Evolutionary conservation across 2,888 invertebrate species (phyloP).

Genomic region (Hypena proboscidalis): DNA sequence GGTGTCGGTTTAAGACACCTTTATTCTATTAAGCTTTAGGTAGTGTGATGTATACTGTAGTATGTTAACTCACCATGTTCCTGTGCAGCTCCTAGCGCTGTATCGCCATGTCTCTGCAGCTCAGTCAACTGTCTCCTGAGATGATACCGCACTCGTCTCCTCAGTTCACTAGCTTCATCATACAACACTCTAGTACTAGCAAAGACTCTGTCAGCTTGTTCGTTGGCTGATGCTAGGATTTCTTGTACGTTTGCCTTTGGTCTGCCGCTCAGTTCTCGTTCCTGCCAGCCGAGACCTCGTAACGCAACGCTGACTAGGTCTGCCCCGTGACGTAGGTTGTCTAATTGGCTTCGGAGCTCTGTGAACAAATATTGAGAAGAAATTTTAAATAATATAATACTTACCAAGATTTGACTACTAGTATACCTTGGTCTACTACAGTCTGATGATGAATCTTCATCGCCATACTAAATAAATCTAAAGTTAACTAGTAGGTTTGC

Average conservation of each 20-base stretch:
- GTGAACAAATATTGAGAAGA: neutral
- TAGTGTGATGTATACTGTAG: no score
- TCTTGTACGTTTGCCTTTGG: slow-evolving; percentile 50
- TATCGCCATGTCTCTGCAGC: slow-evolving; percentile 87
- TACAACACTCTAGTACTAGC: slow-evolving; percentile 71
- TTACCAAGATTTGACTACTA: no score
- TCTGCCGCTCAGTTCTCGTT: slow-evolving; percentile 62
- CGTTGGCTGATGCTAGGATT: slow-evolving; percentile 48
- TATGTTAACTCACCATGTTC: slow-evolving; percentile 82
- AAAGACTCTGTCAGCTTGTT: slow-evolving; percentile 71
- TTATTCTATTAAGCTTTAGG: no score
- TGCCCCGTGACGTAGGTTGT: slow-evolving; percentile 62
- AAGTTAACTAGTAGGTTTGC: no score
- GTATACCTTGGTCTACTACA: no score
- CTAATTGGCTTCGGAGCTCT: slow-evolving; percentile 63
- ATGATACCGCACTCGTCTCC: slow-evolving; percentile 77
- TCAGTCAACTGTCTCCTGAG: slow-evolving; percentile 82
- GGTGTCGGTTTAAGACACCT: no score
- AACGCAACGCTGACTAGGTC: slow-evolving; percentile 71
- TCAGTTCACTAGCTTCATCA: slow-evolving; percentile 77
- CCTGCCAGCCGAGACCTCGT: slow-evolving; percentile 76
- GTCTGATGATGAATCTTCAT: no score
- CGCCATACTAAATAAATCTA: no score
- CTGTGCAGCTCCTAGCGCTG: slow-evolving; percentile 88
- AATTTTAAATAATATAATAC: neutral